A percentile compares a stretch with the other conserved stretches of the same genome.
phyloP scores from a whole-genome alignment of 2,113 vertebrate species.

The Mus pahari region DNA sequence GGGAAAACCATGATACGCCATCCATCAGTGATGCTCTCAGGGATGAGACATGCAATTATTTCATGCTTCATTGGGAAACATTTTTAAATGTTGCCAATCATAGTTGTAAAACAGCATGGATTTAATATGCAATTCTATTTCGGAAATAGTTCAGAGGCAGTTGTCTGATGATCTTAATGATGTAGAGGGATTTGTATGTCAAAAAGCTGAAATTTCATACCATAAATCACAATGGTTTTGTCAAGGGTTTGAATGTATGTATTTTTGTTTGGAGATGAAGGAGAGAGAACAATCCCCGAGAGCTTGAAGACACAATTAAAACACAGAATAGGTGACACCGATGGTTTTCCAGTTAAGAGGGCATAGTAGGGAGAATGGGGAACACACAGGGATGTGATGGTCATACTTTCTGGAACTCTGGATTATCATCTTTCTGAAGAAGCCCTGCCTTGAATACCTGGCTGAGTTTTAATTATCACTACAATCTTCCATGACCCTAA shows the following conservation, averaged over 20 bases:
- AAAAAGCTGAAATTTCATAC: conserved; percentile 38
- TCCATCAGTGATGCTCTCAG: not conserved
- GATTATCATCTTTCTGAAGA: not conserved
- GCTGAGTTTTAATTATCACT: not conserved
- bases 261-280: not conserved
- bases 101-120: conserved; percentile 8
- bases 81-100: conserved; percentile 20
- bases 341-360: not conserved
- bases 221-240: not conserved
- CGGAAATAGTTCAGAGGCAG: not conserved
- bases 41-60: not conserved
- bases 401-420: not conserved
- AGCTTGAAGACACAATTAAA: not conserved
- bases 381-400: not conserved
- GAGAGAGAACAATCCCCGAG: not conserved
- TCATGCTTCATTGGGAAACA: not conserved
- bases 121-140: conserved; percentile 36
- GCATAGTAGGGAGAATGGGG: not conserved
- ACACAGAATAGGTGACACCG: not conserved
- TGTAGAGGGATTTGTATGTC: not conserved
- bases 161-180: conserved; percentile 24
- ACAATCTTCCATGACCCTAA: not conserved
- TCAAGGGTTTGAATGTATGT: not conserved
- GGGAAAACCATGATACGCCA: not conserved
- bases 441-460: not conserved